A percentile compares a stretch with the other conserved stretches of the same genome.
Conservation (phyloP, 2,113 vertebrate species). For the Microtus pennsylvanicus region DNA sequence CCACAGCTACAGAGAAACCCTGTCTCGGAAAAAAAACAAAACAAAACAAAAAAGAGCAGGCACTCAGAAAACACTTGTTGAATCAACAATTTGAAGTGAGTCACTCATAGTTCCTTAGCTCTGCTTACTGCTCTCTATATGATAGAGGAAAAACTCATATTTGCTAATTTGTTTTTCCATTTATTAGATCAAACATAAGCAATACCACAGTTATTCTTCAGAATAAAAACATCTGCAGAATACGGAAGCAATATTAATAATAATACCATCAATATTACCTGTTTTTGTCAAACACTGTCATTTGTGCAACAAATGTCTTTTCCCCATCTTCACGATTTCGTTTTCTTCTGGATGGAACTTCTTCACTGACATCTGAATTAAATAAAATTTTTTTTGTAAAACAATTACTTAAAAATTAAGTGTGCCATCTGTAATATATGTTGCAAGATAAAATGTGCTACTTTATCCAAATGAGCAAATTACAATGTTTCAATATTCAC, state of each 20-base stretch:
- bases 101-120: not conserved
- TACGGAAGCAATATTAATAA: not conserved
- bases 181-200: constrained; percentile 19
- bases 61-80: not conserved
- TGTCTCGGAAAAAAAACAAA: too few species aligned
- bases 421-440: not conserved
- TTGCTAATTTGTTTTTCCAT: constrained; percentile 6
- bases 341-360: constrained; percentile 94
- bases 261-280: constrained; percentile 87
- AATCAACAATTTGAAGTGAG: constrained; percentile 29
- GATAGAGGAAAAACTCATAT: constrained; percentile 38
- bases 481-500: constrained; percentile 12
- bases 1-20: too few species aligned
- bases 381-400: constrained; percentile 60
- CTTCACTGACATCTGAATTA: constrained; percentile 94
- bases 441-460: constrained; percentile 9
- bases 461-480: constrained; percentile 31
- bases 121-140: not conserved
- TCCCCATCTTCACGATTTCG: constrained; percentile 95
- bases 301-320: constrained; percentile 96
- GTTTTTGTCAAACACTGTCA: constrained; percentile 99
- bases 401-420: constrained; percentile 55
- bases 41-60: too few species aligned
- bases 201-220: constrained; percentile 38
- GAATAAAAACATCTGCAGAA: constrained; percentile 38